Percentiles rank a stretch among this genome's conserved stretches.
phyloP scores from a whole-genome alignment of 2,888 invertebrate genomes.

The Eumacrocentrus americanus region DNA sequence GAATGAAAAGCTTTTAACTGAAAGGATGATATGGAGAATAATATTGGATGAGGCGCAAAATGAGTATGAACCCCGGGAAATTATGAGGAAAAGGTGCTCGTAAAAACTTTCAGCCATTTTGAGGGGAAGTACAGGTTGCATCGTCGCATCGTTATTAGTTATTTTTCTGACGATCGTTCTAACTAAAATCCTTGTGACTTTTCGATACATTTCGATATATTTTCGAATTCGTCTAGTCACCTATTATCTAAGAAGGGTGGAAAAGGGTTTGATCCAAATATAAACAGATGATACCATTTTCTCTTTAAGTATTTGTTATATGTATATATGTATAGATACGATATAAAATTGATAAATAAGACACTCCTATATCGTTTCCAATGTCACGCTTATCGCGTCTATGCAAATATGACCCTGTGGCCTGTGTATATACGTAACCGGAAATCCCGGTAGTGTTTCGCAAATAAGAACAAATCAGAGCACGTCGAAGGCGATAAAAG shows the following conservation, averaged over 20 bases:
- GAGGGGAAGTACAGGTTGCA: conserved; percentile 24
- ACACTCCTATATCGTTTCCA: not conserved
- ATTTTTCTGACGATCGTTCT: no score
- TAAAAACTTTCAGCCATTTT: conserved; percentile 30
- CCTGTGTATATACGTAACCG: not conserved
- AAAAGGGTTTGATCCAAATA: not conserved
- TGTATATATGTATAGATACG: no score
- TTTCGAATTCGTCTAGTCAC: no score
- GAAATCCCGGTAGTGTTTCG: conserved; percentile 3
- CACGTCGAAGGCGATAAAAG: conserved; percentile 13
- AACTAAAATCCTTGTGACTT: no score
- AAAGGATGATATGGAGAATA: conserved; percentile 6
- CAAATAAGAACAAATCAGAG: conserved; percentile 10
- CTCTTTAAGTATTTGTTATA: conserved; percentile 2
- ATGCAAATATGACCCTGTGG: conserved; percentile 8
- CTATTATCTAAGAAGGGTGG: not conserved
- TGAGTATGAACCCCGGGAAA: conserved; percentile 15
- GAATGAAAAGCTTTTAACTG: conserved; percentile 6
- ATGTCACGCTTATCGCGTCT: conserved; percentile 1
- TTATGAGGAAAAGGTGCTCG: conserved; percentile 22
- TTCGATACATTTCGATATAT: no score
- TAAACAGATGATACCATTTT: conserved; percentile 1
- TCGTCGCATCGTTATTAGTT: no score
- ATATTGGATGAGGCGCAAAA: conserved; percentile 7
- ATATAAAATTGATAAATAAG: conserved; percentile 14